Conservation (phyloP, 2,113 vertebrate genomes). For the Hemibates koningsi region DNA sequence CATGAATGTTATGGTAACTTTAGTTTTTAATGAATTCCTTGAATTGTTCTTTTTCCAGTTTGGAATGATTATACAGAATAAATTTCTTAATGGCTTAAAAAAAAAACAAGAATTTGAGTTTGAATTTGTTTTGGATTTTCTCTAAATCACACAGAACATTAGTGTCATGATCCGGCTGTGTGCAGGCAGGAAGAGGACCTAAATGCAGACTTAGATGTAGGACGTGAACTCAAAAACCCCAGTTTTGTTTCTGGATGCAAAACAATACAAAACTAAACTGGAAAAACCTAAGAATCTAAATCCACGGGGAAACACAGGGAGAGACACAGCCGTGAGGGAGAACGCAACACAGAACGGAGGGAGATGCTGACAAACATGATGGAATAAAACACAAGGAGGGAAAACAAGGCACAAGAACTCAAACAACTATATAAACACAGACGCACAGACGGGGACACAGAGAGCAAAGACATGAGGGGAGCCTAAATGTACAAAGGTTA, state of each 20-base stretch:
- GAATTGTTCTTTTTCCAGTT: neutral
- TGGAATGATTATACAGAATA: neutral
- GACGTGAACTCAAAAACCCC: neutral
- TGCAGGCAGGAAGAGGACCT: neutral
- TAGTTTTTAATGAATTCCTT: neutral
- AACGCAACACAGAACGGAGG: no score
- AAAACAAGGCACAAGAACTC: neutral
- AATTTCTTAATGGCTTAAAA: neutral
- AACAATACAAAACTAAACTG: neutral
- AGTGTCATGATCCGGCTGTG: neutral
- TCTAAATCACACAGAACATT: neutral
- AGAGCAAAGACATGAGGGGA: neutral
- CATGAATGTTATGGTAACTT: neutral
- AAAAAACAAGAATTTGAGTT: neutral
- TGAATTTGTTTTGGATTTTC: neutral
- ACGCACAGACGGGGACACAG: rapidly evolving
- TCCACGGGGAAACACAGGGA: neutral
- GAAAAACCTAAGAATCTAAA: neutral
- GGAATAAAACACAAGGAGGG: neutral
- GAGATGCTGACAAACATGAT: neutral
- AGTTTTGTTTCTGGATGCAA: neutral
- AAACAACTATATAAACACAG: neutral
- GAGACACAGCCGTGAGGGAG: rapidly evolving
- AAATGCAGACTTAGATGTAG: neutral
- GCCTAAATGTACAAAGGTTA: neutral